Evolutionary conservation across 2,888 invertebrate genomes (phyloP), one percentile per base, ranked within the genome.

Genomic region (Caenorhabditis uteleia): DNA sequence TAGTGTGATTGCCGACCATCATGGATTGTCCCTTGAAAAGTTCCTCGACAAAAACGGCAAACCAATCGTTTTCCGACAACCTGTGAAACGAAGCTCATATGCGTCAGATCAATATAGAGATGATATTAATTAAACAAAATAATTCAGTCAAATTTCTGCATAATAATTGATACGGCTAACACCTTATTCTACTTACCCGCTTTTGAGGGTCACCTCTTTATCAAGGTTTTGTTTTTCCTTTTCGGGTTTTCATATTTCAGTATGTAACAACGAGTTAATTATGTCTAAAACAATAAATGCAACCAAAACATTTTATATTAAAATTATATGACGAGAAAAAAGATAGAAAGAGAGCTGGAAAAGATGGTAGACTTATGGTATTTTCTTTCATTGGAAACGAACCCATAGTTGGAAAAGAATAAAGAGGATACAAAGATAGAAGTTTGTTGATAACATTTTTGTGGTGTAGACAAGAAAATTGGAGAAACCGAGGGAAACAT

Each of bases 11-110:
- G 23, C 45, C 3, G 33, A 33, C 12, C 20, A 33, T 45, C 33
- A 33, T 12, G 64, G 64, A 14, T 27, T 64, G 7, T 57, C 57
- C 2, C 39, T 64, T 2, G 64, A 64, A 7, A 57, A 57, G 25
- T 48, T 64, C 7, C 26, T 64, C 18, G 64, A 57, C n/a, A 25
- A 57, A 12, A 40, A 56, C 16, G 57, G 64, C 44, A 57, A 51
- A 26, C 56, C 62, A 25, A 45, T 60, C 8, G 44, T 60, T 36
- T 39, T 39, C 25, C 53, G 49, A 31, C 38, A 49, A 33, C 48
- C 40, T 2, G 12, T 40, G 5, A 61, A 61, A 42, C 55, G 61
- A 26, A 33, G 47, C 0, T 36, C 53, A 3, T 48, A 59, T 23
- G 53, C 42, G 2, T 39, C 55, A 2, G 61, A 61, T 23, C 50